Percentiles rank a stretch among this genome's conserved stretches.
phyloP scores from a whole-genome alignment of 2,888 invertebrate genomes.

The Celastrina argiolus region DNA sequence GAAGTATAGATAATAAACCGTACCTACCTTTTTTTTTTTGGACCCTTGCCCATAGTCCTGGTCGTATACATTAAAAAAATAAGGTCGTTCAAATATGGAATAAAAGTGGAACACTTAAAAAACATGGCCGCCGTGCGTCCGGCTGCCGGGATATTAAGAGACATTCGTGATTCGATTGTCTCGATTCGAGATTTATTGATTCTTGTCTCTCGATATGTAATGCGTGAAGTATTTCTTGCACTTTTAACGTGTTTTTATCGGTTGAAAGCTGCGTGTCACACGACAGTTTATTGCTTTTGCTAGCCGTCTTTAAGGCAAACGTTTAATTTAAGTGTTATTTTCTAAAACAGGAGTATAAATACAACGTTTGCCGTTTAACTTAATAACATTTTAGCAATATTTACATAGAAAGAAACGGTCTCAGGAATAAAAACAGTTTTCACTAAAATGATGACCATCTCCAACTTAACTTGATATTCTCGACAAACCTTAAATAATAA shows the following conservation, averaged over 20 bases:
- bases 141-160: conserved; percentile 43
- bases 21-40: too few species aligned
- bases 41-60: not conserved
- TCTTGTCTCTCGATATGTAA: conserved; percentile 43
- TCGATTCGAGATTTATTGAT: conserved; percentile 50
- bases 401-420: too few species aligned
- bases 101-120: conserved; percentile 24
- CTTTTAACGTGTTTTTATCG: conserved; percentile 26
- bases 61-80: not conserved
- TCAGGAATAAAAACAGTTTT: too few species aligned
- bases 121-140: conserved; percentile 29
- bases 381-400: not conserved
- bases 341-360: not conserved
- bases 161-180: conserved; percentile 45
- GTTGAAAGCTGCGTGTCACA: conserved; percentile 22
- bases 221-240: conserved; percentile 43
- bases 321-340: not conserved
- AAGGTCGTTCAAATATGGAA: conserved; percentile 21
- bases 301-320: not conserved
- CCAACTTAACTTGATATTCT: too few species aligned
- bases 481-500: too few species aligned
- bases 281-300: conserved; percentile 16
- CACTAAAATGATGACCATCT: not conserved
- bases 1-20: too few species aligned
- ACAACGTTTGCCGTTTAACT: not conserved